Percentiles rank a stretch among this genome's conserved stretches.
These are phyloP conservation scores for Mimachlamys varia DNA, from an alignment of 2,888 invertebrate species.

Conservation along the genomic window DNA sequence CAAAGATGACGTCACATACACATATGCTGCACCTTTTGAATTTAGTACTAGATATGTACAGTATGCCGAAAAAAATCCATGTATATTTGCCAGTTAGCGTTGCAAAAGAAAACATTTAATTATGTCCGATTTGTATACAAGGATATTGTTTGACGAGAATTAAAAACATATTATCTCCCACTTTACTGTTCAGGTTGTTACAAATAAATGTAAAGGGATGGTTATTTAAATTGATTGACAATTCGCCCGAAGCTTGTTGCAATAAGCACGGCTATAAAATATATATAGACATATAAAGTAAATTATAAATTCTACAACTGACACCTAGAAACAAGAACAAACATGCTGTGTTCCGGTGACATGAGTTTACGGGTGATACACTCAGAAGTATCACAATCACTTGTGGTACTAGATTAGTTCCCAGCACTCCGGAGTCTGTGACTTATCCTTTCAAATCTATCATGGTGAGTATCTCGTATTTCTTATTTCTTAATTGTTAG, in stretches of 20 bases:
- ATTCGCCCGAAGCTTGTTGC: background rate
- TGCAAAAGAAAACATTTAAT: background rate
- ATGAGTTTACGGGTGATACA: background rate
- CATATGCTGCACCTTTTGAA: too few species aligned
- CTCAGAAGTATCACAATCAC: background rate
- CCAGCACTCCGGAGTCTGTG: too few species aligned
- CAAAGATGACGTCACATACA: too few species aligned
- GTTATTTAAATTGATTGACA: background rate
- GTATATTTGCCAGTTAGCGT: background rate
- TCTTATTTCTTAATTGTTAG: background rate
- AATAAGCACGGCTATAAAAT: background rate
- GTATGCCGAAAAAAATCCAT: too few species aligned
- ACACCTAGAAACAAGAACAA: background rate
- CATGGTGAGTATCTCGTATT: background rate
- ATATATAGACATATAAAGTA: background rate
- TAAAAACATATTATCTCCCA: background rate
- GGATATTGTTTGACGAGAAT: background rate
- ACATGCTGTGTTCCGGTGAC: background rate
- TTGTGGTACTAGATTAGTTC: background rate
- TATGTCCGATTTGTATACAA: background rate
- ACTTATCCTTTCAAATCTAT: background rate
- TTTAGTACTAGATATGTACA: too few species aligned
- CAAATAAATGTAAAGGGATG: too few species aligned
- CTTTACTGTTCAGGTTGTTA: background rate
- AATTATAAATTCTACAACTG: background rate